Base-by-base conservation (phyloP, 2,888 invertebrate species). In the Fragum fragum region DNA sequence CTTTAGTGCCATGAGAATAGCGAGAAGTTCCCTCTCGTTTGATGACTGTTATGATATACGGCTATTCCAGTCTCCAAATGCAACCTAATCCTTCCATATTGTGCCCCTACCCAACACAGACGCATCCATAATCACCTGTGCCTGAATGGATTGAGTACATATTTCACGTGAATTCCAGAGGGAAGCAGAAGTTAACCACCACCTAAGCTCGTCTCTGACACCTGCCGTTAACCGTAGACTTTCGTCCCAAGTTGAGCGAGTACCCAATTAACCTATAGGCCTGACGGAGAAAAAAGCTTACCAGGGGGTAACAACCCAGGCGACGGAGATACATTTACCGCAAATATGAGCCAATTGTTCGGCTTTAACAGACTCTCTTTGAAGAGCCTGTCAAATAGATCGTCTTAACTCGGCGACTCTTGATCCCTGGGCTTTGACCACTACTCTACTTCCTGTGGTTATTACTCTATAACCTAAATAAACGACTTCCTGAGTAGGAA, bases 1-100 rank as follows among this genome's bases (percentile, higher is more conserved):
- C n/a, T n/a, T n/a, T n/a, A n/a, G 73, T 55, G 53, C 71, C 73
- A 73, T 42, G 26, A 59, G 47, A 39, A 73, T 73, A 53, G 73
- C 61, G 28, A 73, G 26, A 21, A 61, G 32, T 42, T 73, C 73
- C 26, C 73, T 36, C 26, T 73, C 59, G 59, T 69, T 76, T 42
- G 76, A 76, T 0, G 36, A 47, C 57, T 69, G 47, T 57, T 23
- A 59, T 26, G 69, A 69, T 32, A 69, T 39, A n/a, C 69, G 55
- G 0, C n/a, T 7, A 42, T 75, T 57, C 75, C 75, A 75, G 29
- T 70, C 70, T 21, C 70, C 70, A 18, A 53, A 70, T 1, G 70
- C 70, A 16, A 70, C 29, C n/a, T 32, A 53, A 47, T 47, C 55
- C 2, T 32, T 29, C 36, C 23, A 71, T n/a, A 55, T 52, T 7